Conservation (phyloP, 2,797 vertebrate species). For the Pterois miles region DNA sequence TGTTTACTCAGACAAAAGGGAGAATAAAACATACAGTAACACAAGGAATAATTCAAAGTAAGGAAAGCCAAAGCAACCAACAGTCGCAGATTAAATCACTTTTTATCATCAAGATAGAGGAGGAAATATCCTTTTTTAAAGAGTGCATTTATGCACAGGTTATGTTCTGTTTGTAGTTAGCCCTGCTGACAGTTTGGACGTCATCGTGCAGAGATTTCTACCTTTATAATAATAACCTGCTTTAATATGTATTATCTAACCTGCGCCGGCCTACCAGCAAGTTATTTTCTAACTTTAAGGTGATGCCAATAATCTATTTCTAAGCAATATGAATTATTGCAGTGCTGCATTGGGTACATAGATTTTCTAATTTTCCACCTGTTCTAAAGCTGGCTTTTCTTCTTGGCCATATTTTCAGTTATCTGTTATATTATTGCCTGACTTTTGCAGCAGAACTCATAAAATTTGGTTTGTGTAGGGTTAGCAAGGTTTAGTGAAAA, state of each 20-base stretch:
- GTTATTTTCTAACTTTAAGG: neutral
- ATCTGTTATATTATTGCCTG: neutral
- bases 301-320: conserved; percentile 18
- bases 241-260: conserved; percentile 24
- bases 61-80: neutral
- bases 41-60: neutral
- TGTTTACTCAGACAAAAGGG: neutral
- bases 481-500: conserved; percentile 14
- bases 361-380: conserved; percentile 12
- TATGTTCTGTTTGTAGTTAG: neutral
- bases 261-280: neutral
- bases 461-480: conserved; percentile 16
- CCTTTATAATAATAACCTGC: neutral
- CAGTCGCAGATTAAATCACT: neutral
- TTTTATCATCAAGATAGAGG: neutral
- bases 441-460: conserved; percentile 6
- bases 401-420: neutral
- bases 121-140: neutral
- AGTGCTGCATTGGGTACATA: neutral
- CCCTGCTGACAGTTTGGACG: neutral
- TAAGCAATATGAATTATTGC: conserved; percentile 23
- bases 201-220: neutral
- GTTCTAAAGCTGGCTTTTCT: neutral
- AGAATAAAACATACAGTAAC: neutral
- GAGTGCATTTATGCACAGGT: neutral